These are phyloP conservation scores for Bambusicola thoracicus DNA, from an alignment of 2,113 vertebrate genomes.

Conservation along the genomic window DNA sequence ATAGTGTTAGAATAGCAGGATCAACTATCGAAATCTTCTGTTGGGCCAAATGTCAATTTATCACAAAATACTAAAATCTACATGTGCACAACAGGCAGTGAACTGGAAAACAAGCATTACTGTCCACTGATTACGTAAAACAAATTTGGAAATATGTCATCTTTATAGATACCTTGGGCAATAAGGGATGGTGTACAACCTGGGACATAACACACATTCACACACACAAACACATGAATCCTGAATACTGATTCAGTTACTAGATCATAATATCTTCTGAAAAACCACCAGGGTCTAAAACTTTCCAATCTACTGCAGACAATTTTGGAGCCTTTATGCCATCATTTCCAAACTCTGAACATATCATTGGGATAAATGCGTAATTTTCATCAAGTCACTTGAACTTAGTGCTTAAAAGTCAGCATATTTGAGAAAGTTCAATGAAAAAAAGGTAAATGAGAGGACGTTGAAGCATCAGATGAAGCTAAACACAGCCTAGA, in stretches of 20 bases:
- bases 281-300: background rate
- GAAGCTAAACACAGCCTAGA: background rate
- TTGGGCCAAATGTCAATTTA: conserved; percentile 45
- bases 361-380: background rate
- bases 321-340: background rate
- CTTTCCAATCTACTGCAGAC: background rate
- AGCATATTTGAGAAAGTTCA: background rate
- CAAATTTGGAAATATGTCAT: background rate
- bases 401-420: background rate
- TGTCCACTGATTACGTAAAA: background rate
- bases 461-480: background rate
- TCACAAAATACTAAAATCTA: conserved; percentile 23
- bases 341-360: background rate
- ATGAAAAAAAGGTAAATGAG: background rate
- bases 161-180: background rate
- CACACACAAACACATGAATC: background rate
- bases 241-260: background rate
- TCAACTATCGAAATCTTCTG: conserved; percentile 18
- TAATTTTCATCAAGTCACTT: background rate
- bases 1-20: conserved; percentile 29
- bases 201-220: background rate
- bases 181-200: background rate
- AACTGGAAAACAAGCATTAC: conserved; percentile 37
- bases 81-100: background rate
- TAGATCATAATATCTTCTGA: background rate